Percentiles rank a stretch among this genome's conserved stretches.
Evolutionary conservation across 2,797 vertebrate genomes (phyloP).

Genomic region (Anableps anableps): DNA sequence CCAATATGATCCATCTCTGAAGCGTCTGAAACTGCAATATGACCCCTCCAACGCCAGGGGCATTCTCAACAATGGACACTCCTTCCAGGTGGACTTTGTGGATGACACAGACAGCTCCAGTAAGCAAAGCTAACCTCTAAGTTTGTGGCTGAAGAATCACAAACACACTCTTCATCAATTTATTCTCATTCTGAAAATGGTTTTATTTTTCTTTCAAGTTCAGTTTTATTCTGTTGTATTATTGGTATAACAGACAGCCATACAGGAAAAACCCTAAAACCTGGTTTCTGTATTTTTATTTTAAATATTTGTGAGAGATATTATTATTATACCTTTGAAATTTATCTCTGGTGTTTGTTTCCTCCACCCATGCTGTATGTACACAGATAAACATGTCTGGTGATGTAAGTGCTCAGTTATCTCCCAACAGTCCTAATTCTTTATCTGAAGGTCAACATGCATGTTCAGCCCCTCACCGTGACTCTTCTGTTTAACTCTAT

Average conservation of each 20-base stretch:
- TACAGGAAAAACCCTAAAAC: neutral
- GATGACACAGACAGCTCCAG: constrained; percentile 90
- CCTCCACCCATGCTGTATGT: constrained; percentile 36
- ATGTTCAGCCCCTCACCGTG: constrained; percentile 11
- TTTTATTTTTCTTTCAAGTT: neutral
- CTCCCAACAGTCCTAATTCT: constrained; percentile 10
- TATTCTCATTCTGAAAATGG: neutral
- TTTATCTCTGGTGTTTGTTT: constrained; percentile 2
- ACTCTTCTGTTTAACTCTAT: neutral
- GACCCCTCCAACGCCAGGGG: constrained; percentile 84
- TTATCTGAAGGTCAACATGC: constrained; percentile 47
- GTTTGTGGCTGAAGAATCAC: neutral
- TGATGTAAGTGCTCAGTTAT: constrained; percentile 5
- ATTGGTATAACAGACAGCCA: neutral
- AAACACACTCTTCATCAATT: neutral
- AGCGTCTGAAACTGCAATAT: constrained; percentile 85
- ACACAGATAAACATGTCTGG: constrained; percentile 47
- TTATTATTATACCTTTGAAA: neutral
- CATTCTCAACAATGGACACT: constrained; percentile 93
- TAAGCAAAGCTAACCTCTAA: constrained; percentile 68
- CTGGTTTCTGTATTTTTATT: neutral
- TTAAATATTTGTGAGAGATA: neutral
- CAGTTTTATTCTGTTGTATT: neutral
- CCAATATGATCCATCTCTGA: constrained; percentile 84
- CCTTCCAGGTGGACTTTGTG: constrained; percentile 91